These are phyloP conservation scores for Iphiclides podalirius DNA, from an alignment of 2,888 invertebrate genomes.

Conservation along the genomic window DNA sequence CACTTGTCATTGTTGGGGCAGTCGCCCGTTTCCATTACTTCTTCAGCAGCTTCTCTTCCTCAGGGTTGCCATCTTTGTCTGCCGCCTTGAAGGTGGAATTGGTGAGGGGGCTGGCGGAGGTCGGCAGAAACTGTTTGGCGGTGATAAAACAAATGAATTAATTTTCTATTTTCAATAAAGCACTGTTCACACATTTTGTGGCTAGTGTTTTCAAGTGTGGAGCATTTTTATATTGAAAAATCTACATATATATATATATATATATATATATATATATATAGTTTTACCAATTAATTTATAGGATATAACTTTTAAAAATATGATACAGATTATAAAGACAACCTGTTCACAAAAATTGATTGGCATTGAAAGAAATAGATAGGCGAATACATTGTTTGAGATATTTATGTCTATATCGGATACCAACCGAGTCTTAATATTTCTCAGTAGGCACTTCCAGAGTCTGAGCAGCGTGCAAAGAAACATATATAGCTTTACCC, in stretches of 20 bases:
- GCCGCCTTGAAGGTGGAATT: slow-evolving; percentile 50
- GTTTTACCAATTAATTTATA: neutral
- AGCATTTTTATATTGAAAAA: neutral
- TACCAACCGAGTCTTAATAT: slow-evolving; percentile 34
- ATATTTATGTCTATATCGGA: neutral
- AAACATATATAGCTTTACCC: slow-evolving; percentile 18
- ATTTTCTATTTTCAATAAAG: too few relatives aligned
- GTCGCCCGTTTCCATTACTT: slow-evolving; percentile 46
- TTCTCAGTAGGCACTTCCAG: slow-evolving; percentile 46
- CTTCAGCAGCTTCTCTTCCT: slow-evolving; percentile 62
- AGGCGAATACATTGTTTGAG: too few relatives aligned
- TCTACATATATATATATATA: neutral
- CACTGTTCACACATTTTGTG: too few relatives aligned
- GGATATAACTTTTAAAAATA: neutral
- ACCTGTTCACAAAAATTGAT: too few relatives aligned
- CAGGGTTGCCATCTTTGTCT: slow-evolving; percentile 45
- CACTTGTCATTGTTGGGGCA: slow-evolving; percentile 27
- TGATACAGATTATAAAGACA: too few relatives aligned
- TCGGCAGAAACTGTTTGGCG: slow-evolving; percentile 47
- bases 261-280: too few relatives aligned
- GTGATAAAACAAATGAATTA: neutral
- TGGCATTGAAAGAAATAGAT: too few relatives aligned
- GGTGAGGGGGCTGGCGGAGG: slow-evolving; percentile 52
- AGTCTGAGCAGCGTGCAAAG: slow-evolving; percentile 54
- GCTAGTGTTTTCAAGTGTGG: too few relatives aligned